A percentile compares a stretch with the other conserved stretches of the same genome.
Conservation (phyloP, 2,888 invertebrate species). For the Buathra laborator region DNA sequence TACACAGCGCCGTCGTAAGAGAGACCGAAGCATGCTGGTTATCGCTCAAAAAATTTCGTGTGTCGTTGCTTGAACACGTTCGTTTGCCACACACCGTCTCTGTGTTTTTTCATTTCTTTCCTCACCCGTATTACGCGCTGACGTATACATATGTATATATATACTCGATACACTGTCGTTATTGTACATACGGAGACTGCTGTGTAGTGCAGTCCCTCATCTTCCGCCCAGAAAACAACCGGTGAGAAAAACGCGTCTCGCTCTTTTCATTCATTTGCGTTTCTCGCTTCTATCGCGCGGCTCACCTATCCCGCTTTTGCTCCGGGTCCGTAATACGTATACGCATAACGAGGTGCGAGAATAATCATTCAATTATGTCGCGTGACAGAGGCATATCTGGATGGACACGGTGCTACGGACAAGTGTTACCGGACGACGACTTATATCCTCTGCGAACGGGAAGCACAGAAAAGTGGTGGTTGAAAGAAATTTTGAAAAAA, state of each 20-base stretch:
- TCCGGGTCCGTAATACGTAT: slow-evolving; percentile 21
- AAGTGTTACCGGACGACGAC: neutral
- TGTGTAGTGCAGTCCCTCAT: slow-evolving; percentile 53
- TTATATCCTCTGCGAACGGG: slow-evolving; percentile 7
- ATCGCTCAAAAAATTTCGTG: slow-evolving; percentile 70
- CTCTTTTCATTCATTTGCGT: slow-evolving; percentile 33
- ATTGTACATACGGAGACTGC: slow-evolving; percentile 35
- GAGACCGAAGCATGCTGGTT: slow-evolving; percentile 35
- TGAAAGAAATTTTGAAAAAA: neutral
- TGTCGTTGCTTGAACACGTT: slow-evolving; percentile 32
- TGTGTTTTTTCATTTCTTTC: slow-evolving; percentile 33
- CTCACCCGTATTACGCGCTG: slow-evolving; percentile 61
- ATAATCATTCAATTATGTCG: slow-evolving; percentile 82
- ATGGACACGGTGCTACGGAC: slow-evolving; percentile 29
- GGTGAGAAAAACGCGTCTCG: slow-evolving; percentile 31
- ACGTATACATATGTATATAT: slow-evolving; percentile 27
- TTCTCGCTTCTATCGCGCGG: slow-evolving; percentile 40
- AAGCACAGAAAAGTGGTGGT: neutral
- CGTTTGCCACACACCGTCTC: slow-evolving; percentile 60
- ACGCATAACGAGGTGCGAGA: slow-evolving; percentile 70
- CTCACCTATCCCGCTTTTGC: slow-evolving; percentile 9
- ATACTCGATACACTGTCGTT: slow-evolving; percentile 24
- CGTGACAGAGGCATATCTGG: slow-evolving; percentile 75
- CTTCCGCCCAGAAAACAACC: slow-evolving; percentile 62
- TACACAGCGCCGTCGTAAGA: slow-evolving; percentile 13